A percentile compares a stretch with the other conserved stretches of the same genome.
Conservation (phyloP, 37 sponge, comb jelly and placozoan genomes). For the Crambe crambe region DNA sequence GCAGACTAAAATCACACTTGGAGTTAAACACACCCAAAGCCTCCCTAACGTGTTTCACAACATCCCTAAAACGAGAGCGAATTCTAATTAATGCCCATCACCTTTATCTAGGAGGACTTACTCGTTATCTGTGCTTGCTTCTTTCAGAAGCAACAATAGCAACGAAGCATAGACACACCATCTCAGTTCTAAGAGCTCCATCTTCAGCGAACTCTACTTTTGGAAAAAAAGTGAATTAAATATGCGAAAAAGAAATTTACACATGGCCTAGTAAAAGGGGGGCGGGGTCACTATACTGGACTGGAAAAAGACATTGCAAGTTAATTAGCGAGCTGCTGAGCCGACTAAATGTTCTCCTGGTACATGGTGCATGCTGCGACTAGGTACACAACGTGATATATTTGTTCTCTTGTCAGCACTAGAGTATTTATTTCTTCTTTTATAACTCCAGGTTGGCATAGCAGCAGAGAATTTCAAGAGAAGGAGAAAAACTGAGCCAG, state of each 20-base stretch:
- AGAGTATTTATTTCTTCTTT: not conserved
- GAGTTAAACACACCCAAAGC: not conserved
- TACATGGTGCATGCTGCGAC: not conserved
- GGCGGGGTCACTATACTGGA: not conserved
- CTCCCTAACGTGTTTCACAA: no score
- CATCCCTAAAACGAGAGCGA: no score
- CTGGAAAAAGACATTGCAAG: no score
- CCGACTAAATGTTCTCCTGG: not conserved
- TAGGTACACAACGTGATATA: not conserved
- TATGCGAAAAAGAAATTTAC: no score
- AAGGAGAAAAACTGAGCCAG: not conserved
- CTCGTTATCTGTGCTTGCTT: not conserved
- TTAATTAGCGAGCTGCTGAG: not conserved
- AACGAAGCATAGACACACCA: not conserved
- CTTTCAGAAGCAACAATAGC: not conserved
- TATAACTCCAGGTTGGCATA: not conserved
- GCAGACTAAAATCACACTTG: conserved; percentile 13
- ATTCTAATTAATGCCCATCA: not conserved
- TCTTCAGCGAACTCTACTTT: no score
- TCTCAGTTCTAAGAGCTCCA: not conserved
- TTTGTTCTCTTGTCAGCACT: not conserved
- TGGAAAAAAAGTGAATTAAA: no score
- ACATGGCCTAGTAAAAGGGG: not conserved
- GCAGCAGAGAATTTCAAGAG: no score
- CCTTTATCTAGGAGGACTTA: not conserved